A percentile compares a stretch with the other conserved stretches of the same genome.
Conservation (phyloP, 2,888 invertebrate genomes). For the Coelopa pilipes region DNA sequence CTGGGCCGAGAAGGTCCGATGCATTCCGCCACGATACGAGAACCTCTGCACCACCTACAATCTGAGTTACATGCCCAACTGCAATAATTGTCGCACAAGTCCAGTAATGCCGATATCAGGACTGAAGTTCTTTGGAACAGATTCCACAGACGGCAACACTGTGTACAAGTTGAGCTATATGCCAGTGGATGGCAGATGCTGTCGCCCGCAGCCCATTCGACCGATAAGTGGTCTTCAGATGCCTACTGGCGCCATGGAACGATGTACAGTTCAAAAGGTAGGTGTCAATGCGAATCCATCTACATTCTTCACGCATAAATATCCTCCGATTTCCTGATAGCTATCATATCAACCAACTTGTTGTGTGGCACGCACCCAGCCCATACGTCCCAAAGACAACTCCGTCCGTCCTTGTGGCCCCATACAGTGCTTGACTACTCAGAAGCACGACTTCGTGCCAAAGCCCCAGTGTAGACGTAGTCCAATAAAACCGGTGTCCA, state of each 20-base stretch:
- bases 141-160: slow-evolving; percentile 55
- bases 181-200: slow-evolving; percentile 54
- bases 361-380: slow-evolving; percentile 68
- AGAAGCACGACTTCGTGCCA: slow-evolving; percentile 78
- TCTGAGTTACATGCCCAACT: slow-evolving; percentile 64
- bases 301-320: not conserved
- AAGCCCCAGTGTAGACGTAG: slow-evolving; percentile 69
- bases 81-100: slow-evolving; percentile 52
- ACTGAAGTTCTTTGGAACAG: slow-evolving; percentile 57
- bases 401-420: slow-evolving; percentile 72
- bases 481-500: slow-evolving; percentile 54
- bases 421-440: slow-evolving; percentile 79
- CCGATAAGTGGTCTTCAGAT: slow-evolving; percentile 55
- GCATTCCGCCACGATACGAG: slow-evolving; percentile 58
- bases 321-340: slow-evolving; percentile 53
- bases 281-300: not conserved
- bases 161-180: slow-evolving; percentile 63
- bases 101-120: slow-evolving; percentile 53
- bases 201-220: slow-evolving; percentile 55
- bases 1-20: slow-evolving; percentile 60
- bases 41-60: slow-evolving; percentile 63
- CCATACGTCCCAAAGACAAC: slow-evolving; percentile 74
- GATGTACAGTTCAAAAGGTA: slow-evolving; percentile 63
- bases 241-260: slow-evolving; percentile 57
- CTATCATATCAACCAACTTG: slow-evolving; percentile 72